Percentiles rank a stretch among this genome's conserved stretches.
Evolutionary conservation across 30 jellyfish, hydroid and myxozoan species (phyloP).

Genomic region (Cassiopea andromeda): DNA sequence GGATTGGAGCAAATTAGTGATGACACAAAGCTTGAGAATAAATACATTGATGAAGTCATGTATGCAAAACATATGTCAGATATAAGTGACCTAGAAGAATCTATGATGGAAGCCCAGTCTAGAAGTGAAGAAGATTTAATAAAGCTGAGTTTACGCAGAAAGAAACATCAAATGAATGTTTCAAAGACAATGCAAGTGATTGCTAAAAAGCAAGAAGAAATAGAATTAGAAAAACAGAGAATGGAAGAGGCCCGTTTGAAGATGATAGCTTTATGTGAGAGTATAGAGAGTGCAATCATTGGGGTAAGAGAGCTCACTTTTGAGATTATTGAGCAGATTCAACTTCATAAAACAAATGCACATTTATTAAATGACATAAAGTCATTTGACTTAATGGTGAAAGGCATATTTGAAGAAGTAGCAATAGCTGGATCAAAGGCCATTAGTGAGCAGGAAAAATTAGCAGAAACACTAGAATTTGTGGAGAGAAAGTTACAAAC

Average conservation of each 20-base stretch:
- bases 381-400: neutral
- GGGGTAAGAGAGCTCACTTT: neutral
- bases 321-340: neutral
- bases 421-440: conserved; percentile 16
- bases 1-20: conserved; percentile 23
- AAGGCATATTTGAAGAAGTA: neutral
- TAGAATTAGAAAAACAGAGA: neutral
- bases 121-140: conserved; percentile 18
- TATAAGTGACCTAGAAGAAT: conserved; percentile 3
- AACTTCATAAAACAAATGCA: neutral
- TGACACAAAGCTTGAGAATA: neutral
- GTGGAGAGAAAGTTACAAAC: neutral
- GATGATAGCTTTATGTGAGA: neutral
- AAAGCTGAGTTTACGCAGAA: conserved; percentile 1
- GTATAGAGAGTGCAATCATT: conserved; percentile 5
- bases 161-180: neutral
- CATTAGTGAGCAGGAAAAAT: conserved; percentile 1
- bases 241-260: conserved; percentile 29
- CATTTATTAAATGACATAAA: conserved; percentile 2
- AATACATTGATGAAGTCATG: neutral
- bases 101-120: neutral
- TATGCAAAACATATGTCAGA: conserved; percentile 16
- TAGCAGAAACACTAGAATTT: conserved; percentile 29
- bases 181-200: conserved; percentile 12
- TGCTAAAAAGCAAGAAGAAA: conserved; percentile 18